Conservation (phyloP, 2,888 invertebrate species). For the Coenonympha arcania region DNA sequence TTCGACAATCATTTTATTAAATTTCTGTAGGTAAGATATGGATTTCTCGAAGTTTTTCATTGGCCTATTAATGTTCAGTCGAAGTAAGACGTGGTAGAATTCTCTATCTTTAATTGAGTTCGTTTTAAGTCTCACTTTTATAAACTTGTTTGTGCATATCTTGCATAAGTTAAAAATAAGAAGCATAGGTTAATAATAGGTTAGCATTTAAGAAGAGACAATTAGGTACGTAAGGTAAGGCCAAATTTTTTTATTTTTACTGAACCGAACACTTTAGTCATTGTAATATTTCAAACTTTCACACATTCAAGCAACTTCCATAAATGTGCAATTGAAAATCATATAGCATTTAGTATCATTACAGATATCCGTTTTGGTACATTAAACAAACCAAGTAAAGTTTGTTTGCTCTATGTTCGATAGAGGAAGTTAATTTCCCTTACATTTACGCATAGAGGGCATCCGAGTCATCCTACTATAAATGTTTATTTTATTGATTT, state of each 20-base stretch:
- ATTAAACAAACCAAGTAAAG: background rate
- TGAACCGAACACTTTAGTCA: no score
- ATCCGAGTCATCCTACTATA: slow-evolving; percentile 46
- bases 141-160: no score
- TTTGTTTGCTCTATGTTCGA: slow-evolving; percentile 17
- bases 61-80: slow-evolving; percentile 24
- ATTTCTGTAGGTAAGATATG: slow-evolving; percentile 27
- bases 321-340: background rate
- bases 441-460: slow-evolving; percentile 22
- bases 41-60: slow-evolving; percentile 26
- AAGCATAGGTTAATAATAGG: no score
- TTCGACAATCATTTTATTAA: slow-evolving; percentile 37
- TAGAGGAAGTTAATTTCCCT: slow-evolving; percentile 24
- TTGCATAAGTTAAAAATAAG: no score
- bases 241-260: no score
- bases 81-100: slow-evolving; percentile 17
- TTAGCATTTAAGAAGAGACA: no score
- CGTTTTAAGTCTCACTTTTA: no score
- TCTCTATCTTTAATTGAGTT: slow-evolving; percentile 10
- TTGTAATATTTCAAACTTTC: no score
- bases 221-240: no score
- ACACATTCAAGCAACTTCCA: background rate
- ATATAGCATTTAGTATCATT: background rate
- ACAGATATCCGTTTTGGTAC: slow-evolving; percentile 3
- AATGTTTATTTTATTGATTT: slow-evolving; percentile 72